Evolutionary conservation across 1,140 invertebrate genomes (phyloP).

Genomic region (Camponotus vicinus): DNA sequence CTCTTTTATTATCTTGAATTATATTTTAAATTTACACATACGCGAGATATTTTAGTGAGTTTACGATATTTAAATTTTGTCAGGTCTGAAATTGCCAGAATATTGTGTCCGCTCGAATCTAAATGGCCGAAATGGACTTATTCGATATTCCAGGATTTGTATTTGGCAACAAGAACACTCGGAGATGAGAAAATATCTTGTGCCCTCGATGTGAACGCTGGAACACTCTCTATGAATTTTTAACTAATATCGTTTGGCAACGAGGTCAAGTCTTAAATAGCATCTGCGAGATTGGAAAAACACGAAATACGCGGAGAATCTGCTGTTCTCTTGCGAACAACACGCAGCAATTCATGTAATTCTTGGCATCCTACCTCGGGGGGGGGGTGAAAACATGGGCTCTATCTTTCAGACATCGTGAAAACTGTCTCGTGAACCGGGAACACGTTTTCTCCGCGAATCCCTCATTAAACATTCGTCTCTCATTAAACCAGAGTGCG

Average conservation of each 20-base stretch:
- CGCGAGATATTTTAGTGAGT: neutral
- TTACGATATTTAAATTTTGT: constrained; percentile 14
- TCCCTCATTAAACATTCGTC: constrained; percentile 75
- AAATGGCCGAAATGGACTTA: neutral
- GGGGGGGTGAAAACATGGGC: neutral
- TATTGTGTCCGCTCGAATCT: neutral
- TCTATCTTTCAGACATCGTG: constrained; percentile 65
- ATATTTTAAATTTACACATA: neutral
- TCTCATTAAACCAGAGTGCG: constrained; percentile 75
- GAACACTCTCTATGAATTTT: neutral
- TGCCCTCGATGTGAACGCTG: neutral
- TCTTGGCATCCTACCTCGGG: neutral
- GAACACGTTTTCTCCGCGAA: constrained; percentile 40
- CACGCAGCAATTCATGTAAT: constrained; percentile 22
- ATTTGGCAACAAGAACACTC: constrained; percentile 1
- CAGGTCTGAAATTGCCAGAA: neutral
- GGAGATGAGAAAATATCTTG: constrained; percentile 6
- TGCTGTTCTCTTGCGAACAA: neutral
- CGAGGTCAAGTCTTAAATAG: constrained; percentile 20
- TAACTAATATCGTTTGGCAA: constrained; percentile 32
- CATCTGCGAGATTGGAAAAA: neutral
- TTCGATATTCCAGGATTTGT: neutral
- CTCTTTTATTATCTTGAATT: no score
- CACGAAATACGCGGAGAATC: neutral
- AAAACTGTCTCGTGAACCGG: constrained; percentile 67